These are phyloP conservation scores for Euclidia mi DNA, from an alignment of 2,888 invertebrate genomes.

Conservation along the genomic window DNA sequence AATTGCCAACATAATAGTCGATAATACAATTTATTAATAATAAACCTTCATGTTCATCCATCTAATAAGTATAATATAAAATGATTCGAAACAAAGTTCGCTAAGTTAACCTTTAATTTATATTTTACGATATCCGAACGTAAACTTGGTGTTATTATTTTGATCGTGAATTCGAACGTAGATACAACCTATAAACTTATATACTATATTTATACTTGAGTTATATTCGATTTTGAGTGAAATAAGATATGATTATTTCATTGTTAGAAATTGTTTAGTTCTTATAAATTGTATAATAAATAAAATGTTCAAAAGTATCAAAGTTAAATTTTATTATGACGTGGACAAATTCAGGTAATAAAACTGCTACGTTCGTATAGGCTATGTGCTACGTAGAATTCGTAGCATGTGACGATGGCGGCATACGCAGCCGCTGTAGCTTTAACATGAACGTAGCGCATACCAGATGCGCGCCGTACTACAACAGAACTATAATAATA, in stretches of 20 bases:
- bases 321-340: too few species aligned
- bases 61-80: slow-evolving; percentile 19
- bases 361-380: too few species aligned
- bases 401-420: too few species aligned
- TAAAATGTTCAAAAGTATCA: too few species aligned
- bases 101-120: slow-evolving; percentile 47
- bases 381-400: too few species aligned
- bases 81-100: slow-evolving; percentile 40
- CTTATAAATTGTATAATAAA: not conserved
- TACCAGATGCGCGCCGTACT: too few species aligned
- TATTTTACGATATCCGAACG: slow-evolving; percentile 53
- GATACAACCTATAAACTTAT: slow-evolving; percentile 59
- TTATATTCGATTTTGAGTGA: slow-evolving; percentile 37
- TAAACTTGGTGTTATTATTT: slow-evolving; percentile 58
- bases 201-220: slow-evolving; percentile 33
- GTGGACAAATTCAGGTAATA: too few species aligned
- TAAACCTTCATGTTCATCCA: slow-evolving; percentile 33
- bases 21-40: slow-evolving; percentile 21
- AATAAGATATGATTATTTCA: slow-evolving; percentile 14
- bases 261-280: not conserved
- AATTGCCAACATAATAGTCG: too few species aligned
- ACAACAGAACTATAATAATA: too few species aligned
- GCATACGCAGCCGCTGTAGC: too few species aligned
- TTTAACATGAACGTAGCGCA: too few species aligned
- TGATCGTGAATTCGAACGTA: slow-evolving; percentile 60